phyloP scores from a whole-genome alignment of 2,797 vertebrate species.

The Mycteria americana region DNA sequence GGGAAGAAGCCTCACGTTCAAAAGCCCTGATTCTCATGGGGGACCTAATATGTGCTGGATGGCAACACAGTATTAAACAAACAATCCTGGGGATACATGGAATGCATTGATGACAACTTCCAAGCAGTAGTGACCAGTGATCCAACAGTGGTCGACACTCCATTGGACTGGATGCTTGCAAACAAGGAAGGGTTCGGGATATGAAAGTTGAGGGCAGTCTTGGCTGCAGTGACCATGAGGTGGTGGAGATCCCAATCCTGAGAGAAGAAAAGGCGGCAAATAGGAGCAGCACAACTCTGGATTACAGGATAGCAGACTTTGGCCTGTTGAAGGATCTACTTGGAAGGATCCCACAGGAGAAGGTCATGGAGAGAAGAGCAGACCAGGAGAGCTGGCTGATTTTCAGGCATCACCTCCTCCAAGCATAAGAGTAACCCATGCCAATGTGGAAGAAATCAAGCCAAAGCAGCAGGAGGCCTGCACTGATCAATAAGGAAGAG shows the following conservation, averaged over 20 bases:
- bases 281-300: not conserved
- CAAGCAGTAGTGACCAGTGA: not conserved
- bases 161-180: not conserved
- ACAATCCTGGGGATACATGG: not conserved
- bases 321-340: not conserved
- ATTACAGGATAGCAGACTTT: not conserved
- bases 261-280: not conserved
- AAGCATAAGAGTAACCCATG: not conserved
- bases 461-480: not conserved
- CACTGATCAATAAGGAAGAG: not conserved
- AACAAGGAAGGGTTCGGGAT: not conserved
- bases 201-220: not conserved
- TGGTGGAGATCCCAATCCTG: not conserved
- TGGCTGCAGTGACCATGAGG: not conserved
- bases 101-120: not conserved
- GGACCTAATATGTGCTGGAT: not conserved
- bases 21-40: not conserved
- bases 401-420: not conserved
- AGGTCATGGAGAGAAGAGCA: not conserved
- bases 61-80: not conserved
- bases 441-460: not conserved
- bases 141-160: fast-evolving
- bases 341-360: not conserved
- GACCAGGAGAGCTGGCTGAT: not conserved
- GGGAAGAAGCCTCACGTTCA: not conserved